Evolutionary conservation across 2,797 vertebrate species (phyloP), one percentile per base, ranked within the genome.

Genomic region (Serranus cabrilla): DNA sequence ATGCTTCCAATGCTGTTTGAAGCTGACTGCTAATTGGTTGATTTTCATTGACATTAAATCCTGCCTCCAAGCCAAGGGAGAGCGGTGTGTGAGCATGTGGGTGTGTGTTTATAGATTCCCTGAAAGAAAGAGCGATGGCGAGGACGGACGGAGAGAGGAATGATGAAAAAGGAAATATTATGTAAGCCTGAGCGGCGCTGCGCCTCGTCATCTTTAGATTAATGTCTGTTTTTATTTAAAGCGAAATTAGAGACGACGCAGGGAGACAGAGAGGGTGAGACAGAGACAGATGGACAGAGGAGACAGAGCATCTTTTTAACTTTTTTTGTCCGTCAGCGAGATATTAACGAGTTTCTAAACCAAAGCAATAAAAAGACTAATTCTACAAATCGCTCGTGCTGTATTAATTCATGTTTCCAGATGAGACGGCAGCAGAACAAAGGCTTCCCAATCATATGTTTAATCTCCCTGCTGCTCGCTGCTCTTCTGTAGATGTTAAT

Each of bases 11-110:
- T 78, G 71, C 83, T 12, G 58, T 88, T 87, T 83, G 76, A 86
- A 85, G 81, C 85, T 16, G 58, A 37, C 69, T 68, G 72, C 83
- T 91, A 90, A 90, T 90, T 91, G 83, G 82, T 71, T 79, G 83
- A 86, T 85, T 86, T 83, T 81, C 87, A 80, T 58, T 83, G 81
- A 84, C 82, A 84, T 85, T 87, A 87, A 91, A 89, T 86, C 74
- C 80, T 82, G 77, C 89, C 90, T 87, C 57, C 23, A 1, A 86
- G 88, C 81, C 60, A 25, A 73, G 66, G 7, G 67, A 21, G 59
- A 69, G 71, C 13, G 5, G 37, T 50, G 54, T 23, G 49, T 7
- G 61, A 61, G 76, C 50, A 4, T 56, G 81, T 78, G 76, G 59
- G 78, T 13, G 62, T 58, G 80, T 70, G 74, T 79, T 82, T 64